These are phyloP conservation scores for Yponomeuta evonymella DNA, from an alignment of 2,888 invertebrate species.

Conservation along the genomic window DNA sequence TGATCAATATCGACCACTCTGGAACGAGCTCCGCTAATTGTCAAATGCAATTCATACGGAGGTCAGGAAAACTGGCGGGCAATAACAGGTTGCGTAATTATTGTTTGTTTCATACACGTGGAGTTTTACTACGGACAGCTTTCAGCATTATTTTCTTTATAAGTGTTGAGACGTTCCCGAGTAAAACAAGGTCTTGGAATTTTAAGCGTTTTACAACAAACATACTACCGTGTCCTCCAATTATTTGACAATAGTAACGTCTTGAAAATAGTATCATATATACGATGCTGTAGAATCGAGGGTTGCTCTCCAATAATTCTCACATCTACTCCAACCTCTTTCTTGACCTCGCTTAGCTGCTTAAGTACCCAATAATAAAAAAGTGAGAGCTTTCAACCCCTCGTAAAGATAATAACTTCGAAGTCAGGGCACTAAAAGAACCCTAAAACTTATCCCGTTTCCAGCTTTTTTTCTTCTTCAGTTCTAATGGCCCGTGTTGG, in stretches of 20 bases:
- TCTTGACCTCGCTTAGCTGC: conserved; percentile 35
- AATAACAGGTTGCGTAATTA: not conserved
- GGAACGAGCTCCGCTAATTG: not conserved
- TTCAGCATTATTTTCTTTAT: not conserved
- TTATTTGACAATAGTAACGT: not conserved
- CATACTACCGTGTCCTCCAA: not conserved
- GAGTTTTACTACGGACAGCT: not conserved
- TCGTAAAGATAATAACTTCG: conserved; percentile 67
- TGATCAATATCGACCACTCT: not conserved
- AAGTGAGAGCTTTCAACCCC: conserved; percentile 65
- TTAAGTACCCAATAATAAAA: conserved; percentile 54
- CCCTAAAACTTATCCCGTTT: conserved; percentile 25
- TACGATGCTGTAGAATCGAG: not conserved
- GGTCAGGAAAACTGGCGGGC: not conserved
- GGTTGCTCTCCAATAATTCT: not conserved
- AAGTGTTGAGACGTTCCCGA: no score
- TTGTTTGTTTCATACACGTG: not conserved
- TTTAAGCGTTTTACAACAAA: no score
- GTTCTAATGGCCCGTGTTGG: conserved; percentile 2
- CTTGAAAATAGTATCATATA: not conserved
- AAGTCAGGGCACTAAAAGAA: conserved; percentile 44
- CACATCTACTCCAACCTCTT: not conserved
- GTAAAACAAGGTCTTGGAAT: no score
- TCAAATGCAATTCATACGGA: not conserved
- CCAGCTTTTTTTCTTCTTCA: not conserved